Base-by-base conservation (phyloP, 2,113 vertebrate species). In the Chitala chitala region DNA sequence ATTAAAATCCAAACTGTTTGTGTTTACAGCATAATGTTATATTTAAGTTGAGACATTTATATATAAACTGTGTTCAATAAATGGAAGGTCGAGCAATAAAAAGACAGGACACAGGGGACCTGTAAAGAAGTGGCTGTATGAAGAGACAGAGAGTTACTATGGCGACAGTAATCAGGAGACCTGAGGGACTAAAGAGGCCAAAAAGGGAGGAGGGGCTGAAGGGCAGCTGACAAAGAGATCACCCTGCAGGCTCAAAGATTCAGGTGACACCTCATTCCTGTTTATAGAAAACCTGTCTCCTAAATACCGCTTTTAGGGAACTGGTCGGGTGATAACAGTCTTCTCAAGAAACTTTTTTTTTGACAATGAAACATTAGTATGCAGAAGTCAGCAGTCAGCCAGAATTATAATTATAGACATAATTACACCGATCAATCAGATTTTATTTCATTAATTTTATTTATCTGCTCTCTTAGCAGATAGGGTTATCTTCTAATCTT, bases 91-190 rank as follows among this genome's bases (percentile, higher is more conserved):
- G 84, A 82, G 83, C 85, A 88, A 87, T 82, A 73, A 84, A 78
- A 83, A 82, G 81, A 81, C 73, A 64, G 71, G 73, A 73, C 69
- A 76, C 77, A 76, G 83, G 82, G 80, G 81, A 81, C 77, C 73
- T 58, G 74, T 72, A 75, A 48, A 50, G 70, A 79, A 71, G 74
- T 75, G 71, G 76, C 80, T 71, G 61, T 82, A 59, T 77, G 77
- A 79, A 81, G 84, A 86, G 84, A 86, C 86, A 87, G 82, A 85
- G 87, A 86, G 85, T 91, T 90, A 90, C 89, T 90, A 90, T 92
- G 90, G 89, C 86, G 88, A 92, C 90, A 89, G 88, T 84, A 89
- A 85, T 90, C 85, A 86, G 85, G 79, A 78, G 83, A 83, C 89
- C 86, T 85, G 74, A 75, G 87, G 85, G 87, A 89, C 72, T 36